Conservation (phyloP, 2,113 vertebrate species). For the Hucho hucho region DNA sequence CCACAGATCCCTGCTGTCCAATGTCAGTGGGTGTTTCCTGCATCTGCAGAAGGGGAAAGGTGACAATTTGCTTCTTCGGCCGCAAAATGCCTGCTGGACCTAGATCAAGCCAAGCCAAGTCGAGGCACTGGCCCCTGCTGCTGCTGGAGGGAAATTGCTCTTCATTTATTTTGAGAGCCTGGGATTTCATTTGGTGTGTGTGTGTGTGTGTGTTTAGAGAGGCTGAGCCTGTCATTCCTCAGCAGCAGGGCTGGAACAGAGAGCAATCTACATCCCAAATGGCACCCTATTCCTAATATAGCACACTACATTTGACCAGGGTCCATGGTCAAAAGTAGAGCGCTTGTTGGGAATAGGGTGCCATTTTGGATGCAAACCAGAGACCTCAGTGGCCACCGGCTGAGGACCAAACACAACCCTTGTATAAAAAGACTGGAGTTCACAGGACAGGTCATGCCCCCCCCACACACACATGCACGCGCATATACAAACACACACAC, state of each 20-base stretch:
- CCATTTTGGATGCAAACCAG: conserved; percentile 1
- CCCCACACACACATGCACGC: too few species aligned
- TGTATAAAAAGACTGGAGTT: conserved; percentile 67
- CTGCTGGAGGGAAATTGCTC: conserved; percentile 46
- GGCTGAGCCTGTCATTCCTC: conserved; percentile 44
- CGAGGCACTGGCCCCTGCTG: conserved; percentile 44
- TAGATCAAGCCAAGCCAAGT: conserved; percentile 35
- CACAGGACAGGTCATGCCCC: conserved; percentile 70
- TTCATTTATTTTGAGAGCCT: conserved; percentile 69
- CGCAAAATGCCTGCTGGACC: conserved; percentile 65
- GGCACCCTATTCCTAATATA: not conserved
- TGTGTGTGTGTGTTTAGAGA: too few species aligned
- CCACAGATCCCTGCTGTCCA: conserved; percentile 47
- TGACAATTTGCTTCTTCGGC: conserved; percentile 68
- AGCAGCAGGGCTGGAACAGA: conserved; percentile 25
- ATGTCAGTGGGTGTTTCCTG: conserved; percentile 46
- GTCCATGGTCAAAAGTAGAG: too few species aligned
- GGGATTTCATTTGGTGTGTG: too few species aligned
- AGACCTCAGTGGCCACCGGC: conserved; percentile 52
- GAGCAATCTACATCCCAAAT: conserved; percentile 5
- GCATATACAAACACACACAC: too few species aligned
- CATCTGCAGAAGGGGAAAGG: conserved; percentile 47
- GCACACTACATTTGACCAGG: not conserved
- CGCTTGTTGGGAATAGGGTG: too few species aligned
- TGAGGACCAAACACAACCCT: conserved; percentile 62